phyloP scores from a whole-genome alignment of 2,797 vertebrate genomes.

The Lycodopsis pacificus region DNA sequence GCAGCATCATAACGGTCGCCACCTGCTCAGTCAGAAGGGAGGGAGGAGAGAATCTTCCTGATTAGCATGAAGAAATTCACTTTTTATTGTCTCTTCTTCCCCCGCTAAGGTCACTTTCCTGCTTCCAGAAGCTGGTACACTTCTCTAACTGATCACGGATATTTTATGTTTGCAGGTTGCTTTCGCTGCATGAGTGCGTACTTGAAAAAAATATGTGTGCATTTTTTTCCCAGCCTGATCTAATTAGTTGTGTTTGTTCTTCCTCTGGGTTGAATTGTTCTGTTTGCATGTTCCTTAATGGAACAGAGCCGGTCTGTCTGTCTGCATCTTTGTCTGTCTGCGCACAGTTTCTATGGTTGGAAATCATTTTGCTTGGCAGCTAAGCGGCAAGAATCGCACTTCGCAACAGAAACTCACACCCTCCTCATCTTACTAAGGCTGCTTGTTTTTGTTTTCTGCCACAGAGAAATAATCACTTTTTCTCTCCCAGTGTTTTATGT shows the following conservation, averaged over 20 bases:
- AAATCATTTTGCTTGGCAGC: constrained; percentile 54
- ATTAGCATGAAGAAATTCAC: constrained; percentile 44
- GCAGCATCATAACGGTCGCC: constrained; percentile 51
- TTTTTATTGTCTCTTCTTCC: constrained; percentile 28
- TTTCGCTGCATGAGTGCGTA: constrained; percentile 18
- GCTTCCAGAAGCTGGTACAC: constrained; percentile 22
- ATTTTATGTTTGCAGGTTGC: constrained; percentile 39
- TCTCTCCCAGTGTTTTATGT: constrained; percentile 57
- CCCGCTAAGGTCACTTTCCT: constrained; percentile 36
- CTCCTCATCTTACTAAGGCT: constrained; percentile 67
- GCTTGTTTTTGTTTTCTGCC: constrained; percentile 68
- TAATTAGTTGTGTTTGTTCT: constrained; percentile 46
- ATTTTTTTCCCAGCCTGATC: constrained; percentile 43
- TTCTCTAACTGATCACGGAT: constrained; percentile 41
- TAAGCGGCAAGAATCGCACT: constrained; percentile 68
- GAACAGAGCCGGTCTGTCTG: constrained; percentile 41
- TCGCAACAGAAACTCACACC: constrained; percentile 72
- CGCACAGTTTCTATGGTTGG: constrained; percentile 24
- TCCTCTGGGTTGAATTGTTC: constrained; percentile 33
- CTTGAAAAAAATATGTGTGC: constrained; percentile 29
- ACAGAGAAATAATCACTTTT: constrained; percentile 67
- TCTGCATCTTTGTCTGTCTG: constrained; percentile 34
- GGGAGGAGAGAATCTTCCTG: background rate
- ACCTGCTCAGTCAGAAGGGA: constrained; percentile 50
- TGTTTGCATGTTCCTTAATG: constrained; percentile 54